phyloP scores from a whole-genome alignment of 2,888 invertebrate species.

The Hoplodrina blanda region DNA sequence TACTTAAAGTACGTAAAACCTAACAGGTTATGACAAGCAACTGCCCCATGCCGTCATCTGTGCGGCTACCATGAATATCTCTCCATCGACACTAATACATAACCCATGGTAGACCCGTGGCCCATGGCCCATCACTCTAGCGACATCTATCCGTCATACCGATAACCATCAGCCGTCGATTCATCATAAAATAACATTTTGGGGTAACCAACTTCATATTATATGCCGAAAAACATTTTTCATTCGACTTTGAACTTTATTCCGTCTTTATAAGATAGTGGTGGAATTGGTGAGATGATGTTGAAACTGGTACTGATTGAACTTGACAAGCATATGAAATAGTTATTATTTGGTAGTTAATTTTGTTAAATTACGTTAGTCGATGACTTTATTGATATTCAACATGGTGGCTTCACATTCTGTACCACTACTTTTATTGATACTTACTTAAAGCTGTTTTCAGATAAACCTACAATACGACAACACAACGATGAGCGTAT shows the following conservation, averaged over 20 bases:
- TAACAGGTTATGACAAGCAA: slow-evolving; percentile 42
- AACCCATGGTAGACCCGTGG: slow-evolving; percentile 30
- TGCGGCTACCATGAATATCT: slow-evolving; percentile 59
- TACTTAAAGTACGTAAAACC: neutral
- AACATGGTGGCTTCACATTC: neutral
- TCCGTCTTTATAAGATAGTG: neutral
- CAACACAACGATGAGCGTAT: too few species aligned
- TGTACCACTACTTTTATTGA: neutral
- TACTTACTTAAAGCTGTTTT: neutral
- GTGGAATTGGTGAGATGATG: neutral
- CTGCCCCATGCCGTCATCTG: slow-evolving; percentile 38
- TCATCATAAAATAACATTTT: slow-evolving; percentile 61
- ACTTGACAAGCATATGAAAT: slow-evolving; percentile 52
- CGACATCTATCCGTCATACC: slow-evolving; percentile 70
- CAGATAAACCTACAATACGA: too few species aligned
- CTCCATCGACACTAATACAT: slow-evolving; percentile 48
- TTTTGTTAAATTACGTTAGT: slow-evolving; percentile 22
- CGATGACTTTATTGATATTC: neutral
- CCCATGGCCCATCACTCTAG: slow-evolving; percentile 58
- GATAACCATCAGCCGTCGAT: slow-evolving; percentile 71
- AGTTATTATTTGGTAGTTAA: slow-evolving; percentile 18
- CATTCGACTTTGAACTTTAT: slow-evolving; percentile 23
- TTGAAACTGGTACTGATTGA: slow-evolving; percentile 4
- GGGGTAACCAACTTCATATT: slow-evolving; percentile 47
- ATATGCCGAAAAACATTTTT: neutral